Evolutionary conservation across 2,888 invertebrate genomes (phyloP).

Genomic region (Cosmia trapezina): DNA sequence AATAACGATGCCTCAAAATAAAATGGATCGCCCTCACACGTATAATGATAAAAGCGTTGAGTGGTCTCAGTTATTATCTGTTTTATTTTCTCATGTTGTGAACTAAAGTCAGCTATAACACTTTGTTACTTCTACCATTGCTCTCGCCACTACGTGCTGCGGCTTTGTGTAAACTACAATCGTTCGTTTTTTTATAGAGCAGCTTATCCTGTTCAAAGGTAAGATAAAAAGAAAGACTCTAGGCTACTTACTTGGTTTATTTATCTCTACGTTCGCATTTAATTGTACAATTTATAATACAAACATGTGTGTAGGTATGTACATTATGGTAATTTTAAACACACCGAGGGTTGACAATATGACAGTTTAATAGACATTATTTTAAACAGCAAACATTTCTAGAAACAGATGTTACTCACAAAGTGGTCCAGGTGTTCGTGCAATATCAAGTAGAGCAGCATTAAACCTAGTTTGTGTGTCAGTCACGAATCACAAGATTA

Average conservation of each 20-base stretch:
- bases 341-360: conserved; percentile 46
- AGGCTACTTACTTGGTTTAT: conserved; percentile 23
- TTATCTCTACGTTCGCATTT: conserved; percentile 16
- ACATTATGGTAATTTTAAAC: conserved; percentile 56
- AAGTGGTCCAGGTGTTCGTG: conserved; percentile 50
- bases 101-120: conserved; percentile 58
- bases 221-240: conserved; percentile 58
- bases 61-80: conserved; percentile 47
- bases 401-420: conserved; percentile 55
- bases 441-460: conserved; percentile 50
- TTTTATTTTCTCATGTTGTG: conserved; percentile 58
- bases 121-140: conserved; percentile 61
- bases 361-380: conserved; percentile 50
- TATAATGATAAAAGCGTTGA: conserved; percentile 47
- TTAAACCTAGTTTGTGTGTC: conserved; percentile 73
- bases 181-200: conserved; percentile 43
- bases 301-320: conserved; percentile 29
- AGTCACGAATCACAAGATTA: conserved; percentile 77
- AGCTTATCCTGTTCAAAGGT: conserved; percentile 59
- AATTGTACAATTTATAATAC: conserved; percentile 45
- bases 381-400: conserved; percentile 54
- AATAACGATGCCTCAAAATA: conserved; percentile 43
- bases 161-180: conserved; percentile 55
- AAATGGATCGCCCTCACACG: conserved; percentile 34
- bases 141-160: conserved; percentile 45